Conservation (phyloP, 1,140 invertebrate species). For the Saxidomus purpurata region DNA sequence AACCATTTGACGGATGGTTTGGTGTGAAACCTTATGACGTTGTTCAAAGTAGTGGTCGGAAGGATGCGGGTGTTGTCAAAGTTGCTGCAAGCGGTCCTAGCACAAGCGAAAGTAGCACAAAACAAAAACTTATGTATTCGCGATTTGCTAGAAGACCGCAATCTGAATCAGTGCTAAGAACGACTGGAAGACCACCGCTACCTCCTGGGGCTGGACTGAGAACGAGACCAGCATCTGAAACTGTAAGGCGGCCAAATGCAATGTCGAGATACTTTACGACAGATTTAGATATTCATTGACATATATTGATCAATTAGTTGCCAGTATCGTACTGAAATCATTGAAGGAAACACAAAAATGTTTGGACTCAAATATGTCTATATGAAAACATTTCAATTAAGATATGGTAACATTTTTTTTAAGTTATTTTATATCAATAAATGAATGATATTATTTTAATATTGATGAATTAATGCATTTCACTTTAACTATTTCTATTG, state of each 20-base stretch:
- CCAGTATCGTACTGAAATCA: no score
- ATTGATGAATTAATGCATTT: no score
- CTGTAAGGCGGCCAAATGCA: constrained; percentile 1
- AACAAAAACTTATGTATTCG: constrained; percentile 63
- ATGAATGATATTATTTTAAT: no score
- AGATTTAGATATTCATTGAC: constrained; percentile 54
- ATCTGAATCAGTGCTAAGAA: constrained; percentile 40
- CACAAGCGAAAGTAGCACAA: constrained; percentile 38
- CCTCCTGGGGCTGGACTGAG: constrained; percentile 18
- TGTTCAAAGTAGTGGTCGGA: background rate
- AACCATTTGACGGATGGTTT: constrained; percentile 23
- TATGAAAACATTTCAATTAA: no score
- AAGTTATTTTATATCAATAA: no score
- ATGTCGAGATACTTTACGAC: constrained; percentile 31
- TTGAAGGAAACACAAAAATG: no score
- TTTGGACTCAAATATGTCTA: no score
- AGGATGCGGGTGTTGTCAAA: constrained; percentile 4
- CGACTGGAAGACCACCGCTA: constrained; percentile 15
- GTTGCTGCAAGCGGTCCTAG: background rate
- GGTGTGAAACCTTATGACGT: constrained; percentile 46
- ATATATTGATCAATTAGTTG: no score
- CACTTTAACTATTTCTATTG: no score
- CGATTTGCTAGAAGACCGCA: constrained; percentile 46
- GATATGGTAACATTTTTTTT: no score
- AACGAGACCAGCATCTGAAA: constrained; percentile 46